Evolutionary conservation across 2,888 invertebrate genomes (phyloP).

Genomic region (Agelastica alni): DNA sequence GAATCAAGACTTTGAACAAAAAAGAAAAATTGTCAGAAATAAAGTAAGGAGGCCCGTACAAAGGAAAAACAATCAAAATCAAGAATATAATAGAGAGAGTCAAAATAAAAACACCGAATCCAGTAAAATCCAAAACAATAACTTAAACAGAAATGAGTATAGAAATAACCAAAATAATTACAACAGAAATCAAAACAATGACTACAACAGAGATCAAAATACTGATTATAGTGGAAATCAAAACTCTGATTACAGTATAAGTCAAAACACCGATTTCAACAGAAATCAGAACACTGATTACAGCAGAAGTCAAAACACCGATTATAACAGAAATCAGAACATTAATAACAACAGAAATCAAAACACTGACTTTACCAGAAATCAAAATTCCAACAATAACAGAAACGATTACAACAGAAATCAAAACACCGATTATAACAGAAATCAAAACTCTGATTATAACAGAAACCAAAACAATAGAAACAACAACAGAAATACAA

Average conservation of each 20-base stretch:
- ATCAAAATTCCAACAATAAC: conserved; percentile 38
- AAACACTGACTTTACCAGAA: conserved; percentile 30
- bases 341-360: conserved; percentile 42
- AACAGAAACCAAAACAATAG: conserved; percentile 25
- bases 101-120: conserved; percentile 30
- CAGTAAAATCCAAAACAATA: conserved; percentile 24
- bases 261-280: conserved; percentile 31
- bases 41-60: conserved; percentile 52
- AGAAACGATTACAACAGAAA: conserved; percentile 39
- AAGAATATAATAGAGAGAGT: conserved; percentile 26
- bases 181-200: conserved; percentile 22
- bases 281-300: conserved; percentile 31
- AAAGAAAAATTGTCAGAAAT: conserved; percentile 55
- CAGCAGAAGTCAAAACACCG: conserved; percentile 44
- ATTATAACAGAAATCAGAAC: conserved; percentile 33
- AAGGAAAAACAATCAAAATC: conserved; percentile 41
- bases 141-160: conserved; percentile 27
- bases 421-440: conserved; percentile 28
- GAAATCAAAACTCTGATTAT: conserved; percentile 32
- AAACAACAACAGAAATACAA: conserved; percentile 33
- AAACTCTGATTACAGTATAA: conserved; percentile 41
- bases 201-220: conserved; percentile 24
- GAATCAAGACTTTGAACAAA: conserved; percentile 54
- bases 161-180: conserved; percentile 44
- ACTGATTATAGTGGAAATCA: conserved; percentile 30